phyloP scores from a whole-genome alignment of 1,140 invertebrate species.

The Phortica variegata region DNA sequence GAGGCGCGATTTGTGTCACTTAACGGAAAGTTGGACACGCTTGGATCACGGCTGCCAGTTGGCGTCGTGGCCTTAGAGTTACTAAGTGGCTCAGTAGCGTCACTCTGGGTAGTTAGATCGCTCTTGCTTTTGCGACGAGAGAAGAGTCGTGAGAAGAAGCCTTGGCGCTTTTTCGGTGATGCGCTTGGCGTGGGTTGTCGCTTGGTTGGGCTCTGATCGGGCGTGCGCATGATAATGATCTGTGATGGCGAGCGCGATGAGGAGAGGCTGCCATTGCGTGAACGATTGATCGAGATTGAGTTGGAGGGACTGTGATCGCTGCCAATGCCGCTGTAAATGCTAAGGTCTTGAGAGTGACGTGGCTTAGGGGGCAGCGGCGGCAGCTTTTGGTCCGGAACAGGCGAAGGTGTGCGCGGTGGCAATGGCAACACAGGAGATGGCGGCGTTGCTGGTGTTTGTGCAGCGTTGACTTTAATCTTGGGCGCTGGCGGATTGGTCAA shows the following conservation, averaged over 20 bases:
- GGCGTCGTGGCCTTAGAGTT: conserved; percentile 28
- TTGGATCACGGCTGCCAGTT: conserved; percentile 39
- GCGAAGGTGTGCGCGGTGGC: conserved; percentile 44
- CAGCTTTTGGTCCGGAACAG: conserved; percentile 34
- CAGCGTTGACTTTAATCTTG: conserved; percentile 44
- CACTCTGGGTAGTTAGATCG: conserved; percentile 17
- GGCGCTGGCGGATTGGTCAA: conserved; percentile 57
- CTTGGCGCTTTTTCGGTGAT: conserved; percentile 63
- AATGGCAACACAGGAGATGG: conserved; percentile 37
- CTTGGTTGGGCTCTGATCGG: conserved; percentile 57
- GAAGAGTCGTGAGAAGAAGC: conserved; percentile 68
- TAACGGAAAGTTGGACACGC: conserved; percentile 32
- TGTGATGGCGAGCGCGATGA: conserved; percentile 56
- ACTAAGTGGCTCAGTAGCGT: neutral
- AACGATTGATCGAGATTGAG: conserved; percentile 28
- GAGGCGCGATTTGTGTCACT: conserved; percentile 49
- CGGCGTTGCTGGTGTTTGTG: conserved; percentile 39
- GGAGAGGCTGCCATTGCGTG: conserved; percentile 40
- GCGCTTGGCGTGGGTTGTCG: conserved; percentile 49
- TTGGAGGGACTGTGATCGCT: conserved; percentile 31
- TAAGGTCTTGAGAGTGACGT: conserved; percentile 36
- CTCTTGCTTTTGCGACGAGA: conserved; percentile 57
- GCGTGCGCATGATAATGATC: conserved; percentile 53
- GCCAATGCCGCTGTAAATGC: conserved; percentile 9
- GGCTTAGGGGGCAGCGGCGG: conserved; percentile 47